Evolutionary conservation across 2,797 vertebrate species (phyloP).

Genomic region (Urosaurus nigricauda): DNA sequence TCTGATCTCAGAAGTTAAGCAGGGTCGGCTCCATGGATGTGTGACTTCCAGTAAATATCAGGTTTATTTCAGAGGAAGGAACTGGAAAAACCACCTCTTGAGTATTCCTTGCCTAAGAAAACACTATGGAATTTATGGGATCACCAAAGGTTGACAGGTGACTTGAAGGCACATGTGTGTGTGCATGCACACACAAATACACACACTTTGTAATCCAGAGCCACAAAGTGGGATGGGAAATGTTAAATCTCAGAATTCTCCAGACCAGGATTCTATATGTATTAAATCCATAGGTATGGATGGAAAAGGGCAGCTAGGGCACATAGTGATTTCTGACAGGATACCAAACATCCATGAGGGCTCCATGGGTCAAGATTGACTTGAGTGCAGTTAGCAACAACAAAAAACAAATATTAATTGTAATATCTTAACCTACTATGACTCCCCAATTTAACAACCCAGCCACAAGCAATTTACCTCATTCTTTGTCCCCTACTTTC

Average conservation of each 20-base stretch:
- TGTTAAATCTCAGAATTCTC: not conserved
- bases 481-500: not conserved
- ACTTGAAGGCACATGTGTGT: no score
- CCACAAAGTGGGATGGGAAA: not conserved
- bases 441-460: not conserved
- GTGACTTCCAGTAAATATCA: no score
- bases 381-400: no score
- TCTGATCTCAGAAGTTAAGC: no score
- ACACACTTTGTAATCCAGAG: not conserved
- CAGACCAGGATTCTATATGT: not conserved
- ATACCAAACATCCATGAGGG: no score
- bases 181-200: not conserved
- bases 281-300: not conserved
- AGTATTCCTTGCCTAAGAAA: no score
- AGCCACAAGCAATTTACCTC: not conserved
- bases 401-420: not conserved
- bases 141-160: no score
- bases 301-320: not conserved
- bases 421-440: not conserved
- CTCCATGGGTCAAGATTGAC: no score
- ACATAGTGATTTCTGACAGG: not conserved
- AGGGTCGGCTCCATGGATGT: no score
- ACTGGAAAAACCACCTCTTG: no score
- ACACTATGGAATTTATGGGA: no score
- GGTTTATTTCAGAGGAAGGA: no score